These are phyloP conservation scores for Sympetrum striolatum DNA, from an alignment of 2,888 invertebrate species.

Conservation along the genomic window DNA sequence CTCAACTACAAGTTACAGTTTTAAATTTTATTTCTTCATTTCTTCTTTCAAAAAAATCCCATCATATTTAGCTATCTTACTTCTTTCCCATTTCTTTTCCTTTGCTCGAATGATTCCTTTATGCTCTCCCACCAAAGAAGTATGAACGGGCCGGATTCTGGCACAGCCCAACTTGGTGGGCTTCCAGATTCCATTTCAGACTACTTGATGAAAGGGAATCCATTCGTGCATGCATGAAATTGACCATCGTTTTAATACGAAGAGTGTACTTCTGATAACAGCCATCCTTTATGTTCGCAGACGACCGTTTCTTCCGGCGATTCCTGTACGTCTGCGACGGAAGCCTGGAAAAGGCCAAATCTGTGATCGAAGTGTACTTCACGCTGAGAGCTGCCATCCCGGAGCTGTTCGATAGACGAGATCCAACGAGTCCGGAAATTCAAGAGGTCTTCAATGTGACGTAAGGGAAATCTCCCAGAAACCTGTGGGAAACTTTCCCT, in stretches of 20 bases:
- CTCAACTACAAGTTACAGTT: no score
- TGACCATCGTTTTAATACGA: no score
- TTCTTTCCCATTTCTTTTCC: no score
- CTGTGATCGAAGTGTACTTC: slow-evolving; percentile 63
- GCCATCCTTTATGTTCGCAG: slow-evolving; percentile 41
- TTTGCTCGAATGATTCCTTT: no score
- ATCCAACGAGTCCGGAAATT: slow-evolving; percentile 55
- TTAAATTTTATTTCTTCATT: no score
- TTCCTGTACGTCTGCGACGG: slow-evolving; percentile 69
- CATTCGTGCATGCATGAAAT: no score
- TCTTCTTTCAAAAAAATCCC: no score
- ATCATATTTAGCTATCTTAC: no score
- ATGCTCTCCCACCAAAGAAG: no score
- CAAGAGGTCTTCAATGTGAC: slow-evolving; percentile 38
- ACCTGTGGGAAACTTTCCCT: neutral
- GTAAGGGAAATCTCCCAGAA: neutral
- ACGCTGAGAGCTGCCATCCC: slow-evolving; percentile 67
- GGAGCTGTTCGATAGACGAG: slow-evolving; percentile 67
- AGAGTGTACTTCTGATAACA: no score
- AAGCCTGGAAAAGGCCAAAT: slow-evolving; percentile 60
- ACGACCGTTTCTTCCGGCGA: slow-evolving; percentile 69
- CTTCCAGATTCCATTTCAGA: neutral
- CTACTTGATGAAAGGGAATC: neutral
- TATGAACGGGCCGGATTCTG: no score
- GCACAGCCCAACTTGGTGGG: neutral